phyloP scores from a whole-genome alignment of 2,113 vertebrate genomes.

The Protobothrops flavoviridis region DNA sequence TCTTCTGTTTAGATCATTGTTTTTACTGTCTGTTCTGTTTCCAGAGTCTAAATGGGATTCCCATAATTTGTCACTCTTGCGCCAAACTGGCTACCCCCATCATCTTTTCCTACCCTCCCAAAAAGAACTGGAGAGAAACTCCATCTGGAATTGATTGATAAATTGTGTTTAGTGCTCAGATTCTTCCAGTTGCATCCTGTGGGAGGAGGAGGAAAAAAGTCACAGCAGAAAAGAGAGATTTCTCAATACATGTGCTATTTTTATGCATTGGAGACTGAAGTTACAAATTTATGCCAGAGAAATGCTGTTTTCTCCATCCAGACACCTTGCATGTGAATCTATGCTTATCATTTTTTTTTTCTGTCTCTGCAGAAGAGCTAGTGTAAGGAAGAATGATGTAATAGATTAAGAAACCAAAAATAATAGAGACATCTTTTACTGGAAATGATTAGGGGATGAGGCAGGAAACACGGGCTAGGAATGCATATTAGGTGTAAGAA shows the following conservation, averaged over 20 bases:
- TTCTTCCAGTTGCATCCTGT: slow-evolving; percentile 15
- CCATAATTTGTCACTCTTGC: background rate
- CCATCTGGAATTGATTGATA: background rate
- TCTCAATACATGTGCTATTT: background rate
- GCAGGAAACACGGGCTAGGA: background rate
- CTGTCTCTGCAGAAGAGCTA: background rate
- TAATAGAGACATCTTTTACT: background rate
- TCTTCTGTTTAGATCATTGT: background rate
- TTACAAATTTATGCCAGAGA: background rate
- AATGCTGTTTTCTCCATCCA: background rate
- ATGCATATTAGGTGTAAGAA: background rate
- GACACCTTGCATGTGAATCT: background rate
- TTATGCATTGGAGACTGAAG: background rate
- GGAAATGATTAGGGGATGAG: background rate
- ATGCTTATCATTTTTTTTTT: background rate
- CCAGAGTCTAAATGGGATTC: slow-evolving; percentile 12
- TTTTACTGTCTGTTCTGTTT: background rate
- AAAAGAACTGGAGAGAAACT: background rate
- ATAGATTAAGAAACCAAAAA: background rate
- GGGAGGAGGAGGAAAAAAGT: slow-evolving; percentile 6
- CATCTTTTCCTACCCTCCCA: background rate
- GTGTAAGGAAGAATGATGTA: background rate
- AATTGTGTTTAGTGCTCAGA: rapidly evolving
- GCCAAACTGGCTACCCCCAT: slow-evolving; percentile 33
- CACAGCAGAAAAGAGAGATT: background rate